Base-by-base conservation (phyloP, 2,888 invertebrate species). In the Ornithoptera priamus region DNA sequence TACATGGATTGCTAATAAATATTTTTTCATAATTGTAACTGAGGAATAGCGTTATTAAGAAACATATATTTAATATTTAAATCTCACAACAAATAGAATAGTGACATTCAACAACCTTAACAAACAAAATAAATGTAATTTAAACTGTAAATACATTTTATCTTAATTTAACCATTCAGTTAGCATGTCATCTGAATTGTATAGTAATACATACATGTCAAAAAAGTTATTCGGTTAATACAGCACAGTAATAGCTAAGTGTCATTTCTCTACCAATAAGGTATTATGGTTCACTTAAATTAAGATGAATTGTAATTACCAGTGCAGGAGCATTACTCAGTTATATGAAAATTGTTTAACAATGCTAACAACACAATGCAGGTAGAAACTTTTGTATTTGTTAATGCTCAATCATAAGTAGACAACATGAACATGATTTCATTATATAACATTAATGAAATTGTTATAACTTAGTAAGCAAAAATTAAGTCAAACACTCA, bases 401-500 rank as follows among this genome's bases (percentile, higher is more conserved):
- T 67, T 69, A 65, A 61, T 22, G 15, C 56, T 64, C 59, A 50
- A 24, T 46, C 39, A 42, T 42, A 69, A 59, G 58, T 59, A 59
- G 20, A 65, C n/a, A 69, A 67, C 53, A 62, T 50, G 39, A 30
- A 61, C 18, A 67, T 30, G 50, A 24, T 58, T 22, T 58, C 18
- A 39, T n/a, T 56, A 83, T 75, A 72, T 68, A 77, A 80, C 82
- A 85, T 80, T 77, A 76, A 79, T 77, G 75, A 78, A 78, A 78
- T 77, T 76, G 42, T 24, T 17, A 80, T 75, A 71, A 65, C 68
- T 75, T 68, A 74, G 67, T 71, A 76, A 77, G 73, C 77, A 76
- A 75, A 76, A 72, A 77, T 77, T 74, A 81, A 82, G 79, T 84
- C 83, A 80, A 85, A 70, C 81, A 81, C 80, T 81, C 78, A 79